Percentiles rank a stretch among this genome's conserved stretches.
These are phyloP conservation scores for Cottus gobio DNA, from an alignment of 2,113 vertebrate genomes.

Conservation along the genomic window DNA sequence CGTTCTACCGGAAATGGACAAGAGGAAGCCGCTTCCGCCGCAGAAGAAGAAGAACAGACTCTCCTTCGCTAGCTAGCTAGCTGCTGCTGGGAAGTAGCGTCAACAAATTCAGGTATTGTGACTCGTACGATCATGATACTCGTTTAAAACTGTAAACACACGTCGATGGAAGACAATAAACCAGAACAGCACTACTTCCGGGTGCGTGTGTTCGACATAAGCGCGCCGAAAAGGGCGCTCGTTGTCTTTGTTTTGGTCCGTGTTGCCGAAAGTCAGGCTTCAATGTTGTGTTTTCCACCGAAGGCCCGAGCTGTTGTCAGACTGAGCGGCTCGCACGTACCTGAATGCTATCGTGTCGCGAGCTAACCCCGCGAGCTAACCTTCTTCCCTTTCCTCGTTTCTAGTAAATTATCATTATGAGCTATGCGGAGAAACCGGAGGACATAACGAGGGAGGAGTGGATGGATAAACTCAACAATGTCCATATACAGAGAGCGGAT, in stretches of 20 bases:
- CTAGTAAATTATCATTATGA: constrained; percentile 84
- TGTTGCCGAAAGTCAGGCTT: constrained; percentile 57
- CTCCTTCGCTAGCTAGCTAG: constrained; percentile 60
- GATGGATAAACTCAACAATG: constrained; percentile 99
- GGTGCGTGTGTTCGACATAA: neutral
- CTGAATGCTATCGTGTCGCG: neutral
- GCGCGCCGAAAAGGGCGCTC: neutral
- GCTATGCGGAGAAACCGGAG: constrained; percentile 97
- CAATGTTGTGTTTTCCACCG: constrained; percentile 69
- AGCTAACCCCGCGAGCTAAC: neutral
- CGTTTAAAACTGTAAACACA: neutral
- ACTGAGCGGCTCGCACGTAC: neutral
- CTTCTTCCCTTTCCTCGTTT: neutral
- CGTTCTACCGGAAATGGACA: constrained; percentile 10
- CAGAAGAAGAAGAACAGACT: constrained; percentile 41
- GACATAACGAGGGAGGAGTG: constrained; percentile 98
- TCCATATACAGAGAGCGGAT: constrained; percentile 97
- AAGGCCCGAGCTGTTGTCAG: constrained; percentile 55
- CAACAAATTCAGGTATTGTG: constrained; percentile 65
- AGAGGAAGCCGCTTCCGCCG: neutral
- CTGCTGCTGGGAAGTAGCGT: constrained; percentile 69
- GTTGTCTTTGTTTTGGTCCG: constrained; percentile 63
- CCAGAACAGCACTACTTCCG: fast-evolving
- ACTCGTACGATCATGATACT: neutral
- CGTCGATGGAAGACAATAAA: neutral